phyloP scores from a whole-genome alignment of 2,888 invertebrate species.

The Anticlea derivata region DNA sequence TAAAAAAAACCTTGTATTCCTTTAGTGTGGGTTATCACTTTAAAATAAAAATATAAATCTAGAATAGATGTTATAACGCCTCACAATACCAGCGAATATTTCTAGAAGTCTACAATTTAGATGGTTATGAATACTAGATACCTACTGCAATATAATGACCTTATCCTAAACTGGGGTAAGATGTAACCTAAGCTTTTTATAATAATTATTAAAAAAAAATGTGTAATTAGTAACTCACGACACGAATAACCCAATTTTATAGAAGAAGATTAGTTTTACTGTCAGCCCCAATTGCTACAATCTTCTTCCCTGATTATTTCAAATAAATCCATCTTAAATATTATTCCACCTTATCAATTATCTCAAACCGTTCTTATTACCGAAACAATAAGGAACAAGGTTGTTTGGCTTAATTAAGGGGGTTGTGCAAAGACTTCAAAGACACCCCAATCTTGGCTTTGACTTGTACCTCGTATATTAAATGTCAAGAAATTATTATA shows the following conservation, averaged over 20 bases:
- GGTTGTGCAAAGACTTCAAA: constrained; percentile 33
- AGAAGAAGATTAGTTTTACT: neutral
- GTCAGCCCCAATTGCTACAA: neutral
- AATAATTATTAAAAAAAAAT: no score
- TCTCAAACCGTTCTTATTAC: constrained; percentile 22
- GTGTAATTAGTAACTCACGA: no score
- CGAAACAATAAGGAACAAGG: constrained; percentile 26
- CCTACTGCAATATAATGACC: no score
- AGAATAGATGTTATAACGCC: no score
- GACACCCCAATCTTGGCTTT: constrained; percentile 33
- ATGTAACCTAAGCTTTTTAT: no score
- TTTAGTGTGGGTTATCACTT: no score
- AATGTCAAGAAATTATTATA: constrained; percentile 38
- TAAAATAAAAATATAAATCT: no score
- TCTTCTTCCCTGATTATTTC: constrained; percentile 20
- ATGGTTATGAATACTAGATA: no score
- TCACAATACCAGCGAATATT: no score
- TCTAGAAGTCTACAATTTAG: no score
- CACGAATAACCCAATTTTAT: neutral
- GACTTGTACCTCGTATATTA: constrained; percentile 36
- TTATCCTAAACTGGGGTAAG: no score
- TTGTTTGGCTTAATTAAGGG: constrained; percentile 31
- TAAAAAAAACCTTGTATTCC: no score
- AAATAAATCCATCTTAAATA: constrained; percentile 18
- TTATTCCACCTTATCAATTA: constrained; percentile 2